Base-by-base conservation (phyloP, 1,140 invertebrate genomes). In the Drosophila pandora region DNA sequence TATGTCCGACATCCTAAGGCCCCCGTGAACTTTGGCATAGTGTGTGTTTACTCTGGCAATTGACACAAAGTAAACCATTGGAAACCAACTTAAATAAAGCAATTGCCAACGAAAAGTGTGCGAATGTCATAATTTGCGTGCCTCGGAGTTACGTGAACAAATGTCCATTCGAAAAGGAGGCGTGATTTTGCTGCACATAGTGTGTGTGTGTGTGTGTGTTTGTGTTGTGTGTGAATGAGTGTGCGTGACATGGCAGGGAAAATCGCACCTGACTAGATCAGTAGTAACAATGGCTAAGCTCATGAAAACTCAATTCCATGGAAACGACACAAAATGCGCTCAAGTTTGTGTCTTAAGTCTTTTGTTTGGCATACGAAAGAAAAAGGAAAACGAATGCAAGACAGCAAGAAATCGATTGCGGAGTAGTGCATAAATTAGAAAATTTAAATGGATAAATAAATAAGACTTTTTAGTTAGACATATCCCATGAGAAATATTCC, bases 101-200 rank as follows among this genome's bases (percentile, higher is more conserved):
- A 63, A 72, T 63, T 45, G 41, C 30, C 17, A 74, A 41, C 57
- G 37, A 59, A 72, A 67, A 72, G 47, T 81, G 79, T 64, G 57
- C 62, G 60, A 83, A 79, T 85, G 64, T 67, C 68, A 78, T 61
- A 87, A 87, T 87, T 87, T 77, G 73, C 81, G 77, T 75, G 62
- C 49, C 62, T 39, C 43, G 13, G 5, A 43, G 60, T 65, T 74
- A 74, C 72, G 76, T 78, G 79, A 79, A 45, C 55, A 69, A 68
- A 82, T 59, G 70, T 62, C 32, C 32, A 58, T 50, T 68, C 75
- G 60, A 22, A 28, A 72, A 73, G 70, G 58, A 49, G 70, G 59
- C 70, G 71, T 57, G 53, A 74, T 39, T 45, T 25, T 32, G 12
- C 9, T 43, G 17, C 30, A 21, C 25, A 32, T 25, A 23, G 41